Conservation (phyloP, 92 coral and sea anemone genomes). For the Isaurus tuberculatus region DNA sequence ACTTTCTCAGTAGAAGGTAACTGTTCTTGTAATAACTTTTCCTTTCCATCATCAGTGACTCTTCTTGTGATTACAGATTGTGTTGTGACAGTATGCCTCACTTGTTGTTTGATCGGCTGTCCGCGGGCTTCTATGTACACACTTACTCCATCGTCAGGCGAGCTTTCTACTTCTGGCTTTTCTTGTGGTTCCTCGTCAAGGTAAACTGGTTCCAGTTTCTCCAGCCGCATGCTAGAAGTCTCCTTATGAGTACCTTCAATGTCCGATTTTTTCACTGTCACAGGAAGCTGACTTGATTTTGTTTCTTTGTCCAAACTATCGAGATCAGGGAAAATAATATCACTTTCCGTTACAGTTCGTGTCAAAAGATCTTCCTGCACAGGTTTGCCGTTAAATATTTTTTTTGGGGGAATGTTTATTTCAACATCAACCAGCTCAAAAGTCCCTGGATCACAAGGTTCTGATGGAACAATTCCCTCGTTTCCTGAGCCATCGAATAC, state of each 20-base stretch:
- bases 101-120: slow-evolving; percentile 51
- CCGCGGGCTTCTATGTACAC: slow-evolving; percentile 55
- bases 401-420: background rate
- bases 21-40: slow-evolving; percentile 16
- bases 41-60: slow-evolving; percentile 1
- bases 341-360: background rate
- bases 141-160: slow-evolving; percentile 30
- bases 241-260: too few species aligned
- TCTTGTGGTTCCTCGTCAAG: slow-evolving; percentile 36
- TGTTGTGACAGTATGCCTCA: slow-evolving; percentile 54
- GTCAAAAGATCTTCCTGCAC: slow-evolving; percentile 3
- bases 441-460: slow-evolving; percentile 20
- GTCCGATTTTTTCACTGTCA: background rate
- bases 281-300: slow-evolving; percentile 9
- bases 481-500: slow-evolving; percentile 33
- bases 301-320: slow-evolving; percentile 33
- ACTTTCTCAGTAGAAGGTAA: slow-evolving; percentile 32
- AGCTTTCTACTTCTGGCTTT: background rate
- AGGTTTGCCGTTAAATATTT: background rate
- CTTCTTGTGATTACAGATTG: slow-evolving; percentile 41
- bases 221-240: too few species aligned
- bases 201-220: slow-evolving; percentile 57
- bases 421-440: slow-evolving; percentile 15
- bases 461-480: slow-evolving; percentile 14
- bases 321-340: slow-evolving; percentile 3